phyloP scores from a whole-genome alignment of 53 echinoderm and acorn worm genomes.

The Patiria pectinifera region DNA sequence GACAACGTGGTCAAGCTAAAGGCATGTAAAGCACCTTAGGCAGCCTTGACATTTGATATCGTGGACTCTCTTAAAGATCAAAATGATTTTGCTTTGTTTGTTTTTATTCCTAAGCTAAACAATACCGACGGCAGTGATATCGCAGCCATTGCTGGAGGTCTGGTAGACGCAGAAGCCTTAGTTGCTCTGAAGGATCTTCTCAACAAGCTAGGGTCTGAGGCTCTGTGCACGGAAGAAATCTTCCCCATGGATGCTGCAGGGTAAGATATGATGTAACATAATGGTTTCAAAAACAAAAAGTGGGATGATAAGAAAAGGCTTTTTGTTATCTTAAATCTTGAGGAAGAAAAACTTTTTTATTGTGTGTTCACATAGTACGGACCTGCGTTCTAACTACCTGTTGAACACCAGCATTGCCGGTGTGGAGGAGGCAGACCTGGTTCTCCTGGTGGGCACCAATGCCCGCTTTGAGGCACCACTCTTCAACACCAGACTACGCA shows the following conservation, averaged over 20 bases:
- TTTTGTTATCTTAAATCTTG: no score
- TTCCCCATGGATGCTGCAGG: slow-evolving; percentile 99
- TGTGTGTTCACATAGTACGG: slow-evolving; percentile 68
- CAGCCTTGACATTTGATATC: no score
- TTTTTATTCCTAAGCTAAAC: slow-evolving; percentile 62
- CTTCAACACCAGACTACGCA: slow-evolving; percentile 94
- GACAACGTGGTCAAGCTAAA: no score
- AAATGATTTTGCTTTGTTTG: neutral
- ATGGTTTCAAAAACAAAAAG: no score
- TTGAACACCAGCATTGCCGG: slow-evolving; percentile 98
- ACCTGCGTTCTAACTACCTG: slow-evolving; percentile 95
- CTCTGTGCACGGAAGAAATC: slow-evolving; percentile 92
- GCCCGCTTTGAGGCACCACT: slow-evolving; percentile 94
- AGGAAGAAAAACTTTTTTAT: neutral
- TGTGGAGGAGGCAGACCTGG: slow-evolving; percentile 93
- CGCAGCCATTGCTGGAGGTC: slow-evolving; percentile 91
- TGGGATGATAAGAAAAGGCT: no score
- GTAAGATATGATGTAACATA: slow-evolving; percentile 36
- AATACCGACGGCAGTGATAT: slow-evolving; percentile 80
- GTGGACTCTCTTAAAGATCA: neutral
- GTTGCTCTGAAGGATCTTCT: slow-evolving; percentile 90
- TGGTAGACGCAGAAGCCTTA: slow-evolving; percentile 96
- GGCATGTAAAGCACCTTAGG: no score
- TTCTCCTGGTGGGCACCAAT: slow-evolving; percentile 91
- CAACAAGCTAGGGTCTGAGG: slow-evolving; percentile 85